phyloP scores from a whole-genome alignment of 2,888 invertebrate species.

The Timandra comae region DNA sequence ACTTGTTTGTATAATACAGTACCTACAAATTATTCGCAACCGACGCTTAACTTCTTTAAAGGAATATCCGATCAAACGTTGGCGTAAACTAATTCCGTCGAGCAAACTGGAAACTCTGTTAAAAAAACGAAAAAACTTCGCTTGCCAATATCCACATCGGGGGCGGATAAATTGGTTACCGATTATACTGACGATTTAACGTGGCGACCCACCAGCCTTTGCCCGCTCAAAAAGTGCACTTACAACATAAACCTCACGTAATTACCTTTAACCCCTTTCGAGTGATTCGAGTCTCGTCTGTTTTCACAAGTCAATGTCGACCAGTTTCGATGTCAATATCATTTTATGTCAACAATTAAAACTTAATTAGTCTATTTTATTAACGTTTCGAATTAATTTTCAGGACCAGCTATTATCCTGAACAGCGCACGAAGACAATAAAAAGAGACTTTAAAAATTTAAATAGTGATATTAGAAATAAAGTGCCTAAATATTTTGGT shows the following conservation, averaged over 20 bases:
- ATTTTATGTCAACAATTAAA: slow-evolving; percentile 19
- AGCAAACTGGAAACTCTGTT: slow-evolving; percentile 65
- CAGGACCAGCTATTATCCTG: slow-evolving; percentile 68
- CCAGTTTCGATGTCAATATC: slow-evolving; percentile 10
- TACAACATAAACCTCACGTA: slow-evolving; percentile 1
- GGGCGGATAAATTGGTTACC: slow-evolving; percentile 60
- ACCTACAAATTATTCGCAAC: slow-evolving; percentile 41
- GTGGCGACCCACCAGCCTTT: slow-evolving; percentile 26
- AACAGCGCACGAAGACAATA: slow-evolving; percentile 59
- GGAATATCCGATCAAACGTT: slow-evolving; percentile 72
- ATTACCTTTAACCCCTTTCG: slow-evolving; percentile 3
- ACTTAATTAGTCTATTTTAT: slow-evolving; percentile 32
- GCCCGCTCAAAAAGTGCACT: slow-evolving; percentile 22
- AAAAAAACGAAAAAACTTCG: slow-evolving; percentile 47
- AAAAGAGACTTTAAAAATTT: slow-evolving; percentile 45
- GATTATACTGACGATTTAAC: slow-evolving; percentile 64
- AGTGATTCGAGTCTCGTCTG: slow-evolving; percentile 8
- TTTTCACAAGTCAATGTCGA: slow-evolving; percentile 7
- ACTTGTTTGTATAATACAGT: slow-evolving; percentile 43
- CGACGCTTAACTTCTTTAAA: slow-evolving; percentile 62
- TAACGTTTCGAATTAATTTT: slow-evolving; percentile 55
- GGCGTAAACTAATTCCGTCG: slow-evolving; percentile 69
- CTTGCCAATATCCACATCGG: slow-evolving; percentile 49
- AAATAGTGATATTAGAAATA: slow-evolving; percentile 42
- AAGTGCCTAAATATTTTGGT: slow-evolving; percentile 47